phyloP scores from a whole-genome alignment of 2,113 vertebrate genomes.

The Varanus komodoensis region DNA sequence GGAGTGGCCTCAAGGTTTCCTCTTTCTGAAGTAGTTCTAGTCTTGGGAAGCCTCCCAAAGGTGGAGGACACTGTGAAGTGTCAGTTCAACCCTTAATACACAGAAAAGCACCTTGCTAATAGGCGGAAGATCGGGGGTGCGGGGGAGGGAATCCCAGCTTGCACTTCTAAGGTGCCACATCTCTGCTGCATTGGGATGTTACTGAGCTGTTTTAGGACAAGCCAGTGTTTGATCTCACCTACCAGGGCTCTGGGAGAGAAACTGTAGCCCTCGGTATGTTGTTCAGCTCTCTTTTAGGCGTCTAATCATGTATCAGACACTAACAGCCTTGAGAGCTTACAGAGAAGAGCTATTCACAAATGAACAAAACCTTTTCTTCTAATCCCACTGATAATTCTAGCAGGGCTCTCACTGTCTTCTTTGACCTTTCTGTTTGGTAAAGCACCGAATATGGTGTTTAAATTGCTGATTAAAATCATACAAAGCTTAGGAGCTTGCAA shows the following conservation, averaged over 20 bases:
- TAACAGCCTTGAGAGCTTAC: not conserved
- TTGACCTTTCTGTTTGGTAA: constrained; percentile 16
- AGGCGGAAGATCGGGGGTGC: no score
- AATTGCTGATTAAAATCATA: constrained; percentile 22
- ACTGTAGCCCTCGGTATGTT: not conserved
- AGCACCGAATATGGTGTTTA: not conserved
- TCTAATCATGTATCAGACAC: not conserved
- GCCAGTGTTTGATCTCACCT: not conserved
- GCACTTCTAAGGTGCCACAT: no score
- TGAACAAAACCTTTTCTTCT: not conserved
- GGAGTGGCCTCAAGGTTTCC: no score
- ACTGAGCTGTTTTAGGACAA: not conserved
- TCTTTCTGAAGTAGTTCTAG: no score
- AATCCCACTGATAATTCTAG: not conserved
- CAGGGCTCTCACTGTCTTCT: not conserved
- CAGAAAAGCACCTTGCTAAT: no score
- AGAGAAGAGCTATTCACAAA: not conserved
- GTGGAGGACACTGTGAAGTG: no score
- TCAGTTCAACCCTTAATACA: no score
- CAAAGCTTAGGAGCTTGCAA: not conserved
- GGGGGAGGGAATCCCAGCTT: no score
- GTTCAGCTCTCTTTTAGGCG: not conserved
- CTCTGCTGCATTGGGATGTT: not conserved
- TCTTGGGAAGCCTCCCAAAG: no score
- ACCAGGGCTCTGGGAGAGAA: not conserved